These are phyloP conservation scores for Lutjanus erythropterus DNA, from an alignment of 2,113 vertebrate species.

Conservation along the genomic window DNA sequence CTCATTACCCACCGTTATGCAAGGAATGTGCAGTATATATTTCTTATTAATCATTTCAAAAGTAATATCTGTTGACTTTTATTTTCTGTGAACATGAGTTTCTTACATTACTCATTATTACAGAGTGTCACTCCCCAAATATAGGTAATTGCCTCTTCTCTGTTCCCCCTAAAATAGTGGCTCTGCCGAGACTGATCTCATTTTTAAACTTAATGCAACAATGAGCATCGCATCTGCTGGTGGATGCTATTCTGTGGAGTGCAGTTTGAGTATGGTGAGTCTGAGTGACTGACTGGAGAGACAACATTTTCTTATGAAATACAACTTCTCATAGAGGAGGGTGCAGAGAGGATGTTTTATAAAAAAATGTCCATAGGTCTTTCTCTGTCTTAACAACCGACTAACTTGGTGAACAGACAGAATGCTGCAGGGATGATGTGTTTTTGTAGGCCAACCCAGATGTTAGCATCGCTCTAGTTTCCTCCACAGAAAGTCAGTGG, in stretches of 20 bases:
- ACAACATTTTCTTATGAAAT: background rate
- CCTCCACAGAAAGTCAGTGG: no score
- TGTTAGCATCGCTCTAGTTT: no score
- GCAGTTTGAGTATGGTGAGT: constrained; percentile 3
- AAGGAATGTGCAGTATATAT: constrained; percentile 49
- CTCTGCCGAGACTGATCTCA: constrained; percentile 48
- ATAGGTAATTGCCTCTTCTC: constrained; percentile 53
- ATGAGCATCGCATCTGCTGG: constrained; percentile 38
- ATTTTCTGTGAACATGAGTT: constrained; percentile 55
- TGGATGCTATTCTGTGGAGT: constrained; percentile 29
- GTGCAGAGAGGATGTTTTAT: background rate
- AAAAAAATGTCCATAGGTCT: background rate
- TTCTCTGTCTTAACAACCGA: no score
- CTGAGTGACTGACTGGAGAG: constrained; percentile 9
- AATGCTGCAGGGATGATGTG: no score
- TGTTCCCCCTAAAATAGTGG: constrained; percentile 33
- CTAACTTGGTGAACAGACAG: no score
- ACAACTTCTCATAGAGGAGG: background rate
- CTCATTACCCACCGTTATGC: constrained; percentile 72
- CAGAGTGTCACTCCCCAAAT: constrained; percentile 44
- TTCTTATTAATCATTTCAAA: constrained; percentile 72
- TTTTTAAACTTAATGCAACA: constrained; percentile 38
- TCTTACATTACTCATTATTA: constrained; percentile 67
- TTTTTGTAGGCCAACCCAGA: no score
- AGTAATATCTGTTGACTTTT: constrained; percentile 69